Conservation (phyloP, 1,140 invertebrate genomes). For the Chironomus tepperi region DNA sequence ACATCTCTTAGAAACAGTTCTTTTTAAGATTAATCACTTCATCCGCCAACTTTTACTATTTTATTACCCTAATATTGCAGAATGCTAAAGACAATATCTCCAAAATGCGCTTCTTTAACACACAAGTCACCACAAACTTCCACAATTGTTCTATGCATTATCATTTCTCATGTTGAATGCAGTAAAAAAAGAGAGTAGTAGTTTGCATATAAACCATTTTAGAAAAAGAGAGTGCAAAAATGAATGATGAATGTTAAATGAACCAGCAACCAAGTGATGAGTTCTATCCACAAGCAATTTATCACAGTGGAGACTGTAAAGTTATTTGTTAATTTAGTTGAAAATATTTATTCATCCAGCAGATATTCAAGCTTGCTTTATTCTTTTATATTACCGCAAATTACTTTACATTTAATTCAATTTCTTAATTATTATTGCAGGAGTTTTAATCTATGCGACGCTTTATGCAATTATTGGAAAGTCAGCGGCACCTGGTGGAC, state of each 20-base stretch:
- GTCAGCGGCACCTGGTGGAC: slow-evolving; percentile 66
- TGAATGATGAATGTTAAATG: slow-evolving; percentile 11
- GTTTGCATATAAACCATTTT: neutral
- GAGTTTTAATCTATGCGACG: slow-evolving; percentile 65
- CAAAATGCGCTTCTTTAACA: too few species aligned
- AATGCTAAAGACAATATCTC: too few species aligned
- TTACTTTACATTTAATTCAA: too few species aligned
- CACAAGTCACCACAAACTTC: too few species aligned
- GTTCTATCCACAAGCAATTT: neutral
- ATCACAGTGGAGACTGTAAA: neutral
- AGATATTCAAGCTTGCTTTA: neutral
- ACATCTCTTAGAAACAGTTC: too few species aligned
- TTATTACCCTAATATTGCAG: too few species aligned
- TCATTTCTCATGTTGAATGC: too few species aligned
- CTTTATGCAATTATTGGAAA: slow-evolving; percentile 63
- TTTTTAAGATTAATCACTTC: too few species aligned
- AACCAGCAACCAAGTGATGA: neutral
- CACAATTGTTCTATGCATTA: too few species aligned
- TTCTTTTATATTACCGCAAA: neutral
- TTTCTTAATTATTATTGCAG: slow-evolving; percentile 32
- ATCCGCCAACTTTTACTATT: too few species aligned
- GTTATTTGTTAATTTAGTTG: neutral
- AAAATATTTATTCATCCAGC: too few species aligned
- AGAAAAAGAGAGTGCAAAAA: neutral
- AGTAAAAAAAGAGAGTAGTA: too few species aligned